A percentile compares a stretch with the other conserved stretches of the same genome.
These are phyloP conservation scores for Cydia pomonella DNA, from an alignment of 1,140 invertebrate species.

Conservation along the genomic window DNA sequence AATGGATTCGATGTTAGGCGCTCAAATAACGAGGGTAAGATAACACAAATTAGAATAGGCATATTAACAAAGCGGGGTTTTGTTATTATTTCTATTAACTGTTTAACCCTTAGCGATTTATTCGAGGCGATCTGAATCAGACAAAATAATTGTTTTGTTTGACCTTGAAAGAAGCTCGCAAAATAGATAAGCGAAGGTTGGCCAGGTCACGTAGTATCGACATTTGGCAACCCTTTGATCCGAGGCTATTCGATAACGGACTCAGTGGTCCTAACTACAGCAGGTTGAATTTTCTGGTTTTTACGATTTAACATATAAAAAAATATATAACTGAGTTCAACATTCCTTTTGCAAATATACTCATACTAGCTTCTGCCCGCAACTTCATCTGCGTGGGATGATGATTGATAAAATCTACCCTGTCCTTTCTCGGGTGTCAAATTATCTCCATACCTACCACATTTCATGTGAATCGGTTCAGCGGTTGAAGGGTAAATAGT, in stretches of 20 bases:
- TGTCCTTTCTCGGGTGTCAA: too few relatives aligned
- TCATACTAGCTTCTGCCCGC: too few relatives aligned
- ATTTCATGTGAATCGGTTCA: too few relatives aligned
- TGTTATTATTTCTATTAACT: conserved; percentile 2
- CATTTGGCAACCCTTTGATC: conserved; percentile 40
- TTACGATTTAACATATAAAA: too few relatives aligned
- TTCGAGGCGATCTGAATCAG: conserved; percentile 22
- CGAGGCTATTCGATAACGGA: conserved; percentile 33
- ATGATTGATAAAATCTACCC: too few relatives aligned
- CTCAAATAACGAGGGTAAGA: neutral
- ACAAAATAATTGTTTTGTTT: conserved; percentile 6
- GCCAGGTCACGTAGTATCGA: conserved; percentile 29
- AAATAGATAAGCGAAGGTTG: conserved; percentile 30
- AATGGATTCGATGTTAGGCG: neutral
- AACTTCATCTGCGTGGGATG: too few relatives aligned
- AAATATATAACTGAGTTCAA: neutral
- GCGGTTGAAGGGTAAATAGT: too few relatives aligned
- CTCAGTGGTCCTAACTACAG: neutral
- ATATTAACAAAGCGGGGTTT: neutral
- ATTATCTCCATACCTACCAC: too few relatives aligned
- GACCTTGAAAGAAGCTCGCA: conserved; percentile 27
- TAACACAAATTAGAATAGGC: conserved; percentile 3
- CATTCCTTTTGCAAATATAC: neutral
- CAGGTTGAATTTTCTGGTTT: neutral
- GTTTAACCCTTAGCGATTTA: conserved; percentile 2